Base-by-base conservation (phyloP, 2,797 vertebrate genomes). In the Pangasius mekongensis region DNA sequence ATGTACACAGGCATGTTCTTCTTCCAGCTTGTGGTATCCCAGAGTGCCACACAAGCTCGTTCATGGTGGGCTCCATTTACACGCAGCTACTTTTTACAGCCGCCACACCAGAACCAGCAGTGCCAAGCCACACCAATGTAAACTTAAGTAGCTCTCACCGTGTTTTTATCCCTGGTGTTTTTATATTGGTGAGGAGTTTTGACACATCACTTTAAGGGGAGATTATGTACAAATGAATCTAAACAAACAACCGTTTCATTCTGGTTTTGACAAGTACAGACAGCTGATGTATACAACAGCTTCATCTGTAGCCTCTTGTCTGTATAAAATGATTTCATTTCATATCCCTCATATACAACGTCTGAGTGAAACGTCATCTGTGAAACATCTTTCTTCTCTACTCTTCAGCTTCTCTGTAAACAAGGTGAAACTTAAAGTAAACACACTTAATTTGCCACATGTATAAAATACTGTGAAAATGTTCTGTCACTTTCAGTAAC, bases 31-130 rank as follows among this genome's bases (percentile, higher is more conserved):
- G 52, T n/a, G 52, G 82, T 88, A 84, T 85, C 49, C 83, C 83
- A 47, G 60, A 24, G 87, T 78, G 83, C 73, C 83, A 78, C 83
- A 88, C 60, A 36, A 30, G 47, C 0, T 30, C 30, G 71, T 64
- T 84, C 69, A 66, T 60, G 58, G 82, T 88, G 81, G 87, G 87
- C 69, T 84, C 14, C 20, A 24, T 84, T 84, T 84, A 54, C 56
- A 66, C 20, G 22, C 71, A 73, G 43, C 69, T 62, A 43, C 91
- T 94, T 92, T 91, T 91, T 93, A 94, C 91, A 95, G 92, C 92
- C 92, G 91, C 93, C 92, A 94, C 95, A 96, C 93, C 90, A 88
- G 94, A 95, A 96, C 94, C 27, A 5, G 49, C 60, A 60, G 11
- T 22, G 52, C 87, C 74, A 85, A 67, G 83, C 83, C 83, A 67